These are phyloP conservation scores for Xestia sexstrigata DNA, from an alignment of 2,888 invertebrate genomes.

Conservation along the genomic window DNA sequence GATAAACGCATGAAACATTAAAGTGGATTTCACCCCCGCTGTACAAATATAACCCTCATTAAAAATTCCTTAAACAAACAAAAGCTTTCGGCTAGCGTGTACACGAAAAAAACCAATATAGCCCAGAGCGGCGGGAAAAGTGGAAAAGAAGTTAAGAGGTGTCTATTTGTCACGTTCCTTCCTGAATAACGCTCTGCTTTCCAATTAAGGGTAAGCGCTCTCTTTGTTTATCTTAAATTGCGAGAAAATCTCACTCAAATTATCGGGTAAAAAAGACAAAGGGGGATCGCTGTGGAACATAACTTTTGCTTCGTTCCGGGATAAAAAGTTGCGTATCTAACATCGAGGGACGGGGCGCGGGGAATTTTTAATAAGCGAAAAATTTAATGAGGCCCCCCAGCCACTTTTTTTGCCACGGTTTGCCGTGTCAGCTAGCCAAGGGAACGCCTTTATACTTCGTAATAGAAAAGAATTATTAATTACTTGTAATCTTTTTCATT, in stretches of 20 bases:
- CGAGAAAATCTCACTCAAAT: conserved; percentile 91
- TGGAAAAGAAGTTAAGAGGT: conserved; percentile 91
- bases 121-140: conserved; percentile 86
- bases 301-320: conserved; percentile 86
- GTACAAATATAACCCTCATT: conserved; percentile 78
- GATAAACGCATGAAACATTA: conserved; percentile 57
- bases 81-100: conserved; percentile 83
- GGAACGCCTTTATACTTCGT: conserved; percentile 74
- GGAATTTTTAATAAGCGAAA: conserved; percentile 91
- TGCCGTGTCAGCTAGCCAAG: conserved; percentile 80
- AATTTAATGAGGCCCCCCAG: conserved; percentile 88
- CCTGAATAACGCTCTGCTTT: conserved; percentile 90
- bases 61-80: conserved; percentile 88
- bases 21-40: conserved; percentile 67
- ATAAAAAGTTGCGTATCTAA: conserved; percentile 89
- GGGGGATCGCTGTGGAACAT: conserved; percentile 86
- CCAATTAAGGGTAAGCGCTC: conserved; percentile 91
- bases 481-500: conserved; percentile 64
- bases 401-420: conserved; percentile 82
- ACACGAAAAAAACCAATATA: conserved; percentile 89
- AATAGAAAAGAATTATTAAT: conserved; percentile 74
- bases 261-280: conserved; percentile 89
- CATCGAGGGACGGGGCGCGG: conserved; percentile 84
- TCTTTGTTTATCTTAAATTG: conserved; percentile 91
- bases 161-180: conserved; percentile 91